Conservation (phyloP, 2,888 invertebrate species). For the Cenopis cana region DNA sequence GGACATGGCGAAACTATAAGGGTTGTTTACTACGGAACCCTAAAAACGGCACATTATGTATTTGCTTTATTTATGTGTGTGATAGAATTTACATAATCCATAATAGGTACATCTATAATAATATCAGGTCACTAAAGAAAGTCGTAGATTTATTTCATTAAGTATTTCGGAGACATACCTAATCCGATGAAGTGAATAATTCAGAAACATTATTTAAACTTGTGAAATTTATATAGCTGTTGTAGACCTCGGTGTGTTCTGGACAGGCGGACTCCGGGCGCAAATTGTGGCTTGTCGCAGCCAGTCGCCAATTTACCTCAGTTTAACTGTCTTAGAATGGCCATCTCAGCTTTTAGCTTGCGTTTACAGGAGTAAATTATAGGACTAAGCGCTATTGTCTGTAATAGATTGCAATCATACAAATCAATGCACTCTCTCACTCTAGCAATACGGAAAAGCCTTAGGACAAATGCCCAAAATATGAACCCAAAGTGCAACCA, state of each 20-base stretch:
- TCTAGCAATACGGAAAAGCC: too few species aligned
- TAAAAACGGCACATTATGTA: too few species aligned
- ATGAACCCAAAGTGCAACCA: too few species aligned
- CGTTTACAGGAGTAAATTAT: background rate
- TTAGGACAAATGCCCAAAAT: too few species aligned
- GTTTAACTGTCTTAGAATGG: conserved; percentile 14
- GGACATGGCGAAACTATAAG: too few species aligned
- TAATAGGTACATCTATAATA: too few species aligned
- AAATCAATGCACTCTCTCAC: too few species aligned
- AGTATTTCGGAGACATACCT: conserved; percentile 2
- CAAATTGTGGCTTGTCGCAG: conserved; percentile 34
- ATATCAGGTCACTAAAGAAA: background rate
- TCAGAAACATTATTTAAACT: conserved; percentile 11
- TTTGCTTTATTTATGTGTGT: too few species aligned
- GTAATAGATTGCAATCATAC: too few species aligned
- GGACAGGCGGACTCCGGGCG: conserved; percentile 24
- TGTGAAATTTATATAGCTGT: background rate
- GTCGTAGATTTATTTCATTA: background rate
- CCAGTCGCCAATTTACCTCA: conserved; percentile 29
- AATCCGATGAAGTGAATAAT: conserved; percentile 15
- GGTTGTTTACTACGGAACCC: too few species aligned
- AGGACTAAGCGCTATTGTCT: too few species aligned
- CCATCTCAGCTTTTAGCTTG: background rate
- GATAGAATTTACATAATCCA: too few species aligned
- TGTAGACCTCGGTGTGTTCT: conserved; percentile 10